A percentile compares a stretch with the other conserved stretches of the same genome.
phyloP scores from a whole-genome alignment of 2,113 vertebrate genomes.

The Entelurus aequoreus region DNA sequence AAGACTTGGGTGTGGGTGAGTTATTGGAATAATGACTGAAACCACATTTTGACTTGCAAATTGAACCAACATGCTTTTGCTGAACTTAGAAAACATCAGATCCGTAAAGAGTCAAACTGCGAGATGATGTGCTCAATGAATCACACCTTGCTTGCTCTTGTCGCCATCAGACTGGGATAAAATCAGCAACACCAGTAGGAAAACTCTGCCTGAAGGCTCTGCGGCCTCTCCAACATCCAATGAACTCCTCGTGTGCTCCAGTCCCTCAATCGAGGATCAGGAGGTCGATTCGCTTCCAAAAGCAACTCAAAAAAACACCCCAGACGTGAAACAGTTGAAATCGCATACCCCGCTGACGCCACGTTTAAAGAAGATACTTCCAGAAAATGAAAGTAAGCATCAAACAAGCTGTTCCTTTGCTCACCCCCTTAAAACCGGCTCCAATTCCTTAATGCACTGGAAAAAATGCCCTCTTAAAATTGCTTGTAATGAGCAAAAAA shows the following conservation, averaged over 20 bases:
- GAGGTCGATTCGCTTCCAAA: constrained; percentile 8
- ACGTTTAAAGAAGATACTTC: constrained; percentile 32
- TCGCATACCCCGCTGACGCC: constrained; percentile 3
- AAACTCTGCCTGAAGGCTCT: constrained; percentile 39
- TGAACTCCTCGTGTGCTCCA: constrained; percentile 38
- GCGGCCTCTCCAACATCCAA: constrained; percentile 33
- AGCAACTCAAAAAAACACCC: constrained; percentile 8
- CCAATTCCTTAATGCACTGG: background rate
- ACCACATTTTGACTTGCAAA: background rate
- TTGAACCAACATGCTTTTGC: background rate
- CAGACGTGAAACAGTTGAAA: constrained; percentile 17
- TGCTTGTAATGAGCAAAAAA: too few relatives aligned
- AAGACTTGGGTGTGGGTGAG: constrained; percentile 70
- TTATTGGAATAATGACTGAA: background rate
- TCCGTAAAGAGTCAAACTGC: background rate
- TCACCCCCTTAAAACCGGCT: background rate
- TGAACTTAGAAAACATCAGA: constrained; percentile 62
- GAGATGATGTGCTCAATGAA: background rate
- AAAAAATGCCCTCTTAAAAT: background rate
- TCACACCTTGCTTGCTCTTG: background rate
- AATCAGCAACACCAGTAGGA: constrained; percentile 61
- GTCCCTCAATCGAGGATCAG: constrained; percentile 16
- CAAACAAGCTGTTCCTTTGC: background rate
- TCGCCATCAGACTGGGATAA: constrained; percentile 74
- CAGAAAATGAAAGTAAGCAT: constrained; percentile 34